These are phyloP conservation scores for Helobdella robusta DNA, from an alignment of 2,888 invertebrate genomes.

Conservation along the genomic window DNA sequence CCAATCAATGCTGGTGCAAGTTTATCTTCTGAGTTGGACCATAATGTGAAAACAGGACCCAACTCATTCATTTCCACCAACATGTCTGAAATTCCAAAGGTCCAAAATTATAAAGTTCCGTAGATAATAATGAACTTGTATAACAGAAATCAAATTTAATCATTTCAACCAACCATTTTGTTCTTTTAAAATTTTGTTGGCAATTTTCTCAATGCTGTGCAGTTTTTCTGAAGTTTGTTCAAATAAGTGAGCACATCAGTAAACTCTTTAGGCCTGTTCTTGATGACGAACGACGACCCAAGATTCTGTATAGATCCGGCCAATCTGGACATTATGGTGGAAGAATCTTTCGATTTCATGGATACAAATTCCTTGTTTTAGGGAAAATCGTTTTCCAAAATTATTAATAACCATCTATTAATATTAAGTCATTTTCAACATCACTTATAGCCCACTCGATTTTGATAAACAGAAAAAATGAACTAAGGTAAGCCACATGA, in stretches of 20 bases:
- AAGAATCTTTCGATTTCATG: constrained; percentile 56
- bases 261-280: constrained; percentile 58
- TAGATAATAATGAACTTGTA: too few relatives aligned
- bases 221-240: constrained; percentile 58
- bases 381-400: neutral
- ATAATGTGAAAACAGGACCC: constrained; percentile 58
- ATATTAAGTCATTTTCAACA: neutral
- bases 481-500: too few relatives aligned
- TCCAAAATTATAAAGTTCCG: too few relatives aligned
- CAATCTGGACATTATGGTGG: constrained; percentile 55
- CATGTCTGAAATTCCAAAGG: constrained; percentile 50
- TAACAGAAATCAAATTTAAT: too few relatives aligned
- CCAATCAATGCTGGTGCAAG: constrained; percentile 41
- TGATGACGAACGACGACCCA: constrained; percentile 54
- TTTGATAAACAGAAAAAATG: too few relatives aligned
- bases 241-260: constrained; percentile 59
- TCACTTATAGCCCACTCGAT: neutral
- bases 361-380: constrained; percentile 57
- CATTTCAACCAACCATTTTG: constrained; percentile 33
- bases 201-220: constrained; percentile 58
- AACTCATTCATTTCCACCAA: constrained; percentile 56
- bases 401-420: neutral
- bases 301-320: constrained; percentile 57
- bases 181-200: constrained; percentile 45
- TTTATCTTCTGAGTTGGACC: constrained; percentile 56